Evolutionary conservation across 1,140 invertebrate species (phyloP).

Genomic region (Solen grandis): DNA sequence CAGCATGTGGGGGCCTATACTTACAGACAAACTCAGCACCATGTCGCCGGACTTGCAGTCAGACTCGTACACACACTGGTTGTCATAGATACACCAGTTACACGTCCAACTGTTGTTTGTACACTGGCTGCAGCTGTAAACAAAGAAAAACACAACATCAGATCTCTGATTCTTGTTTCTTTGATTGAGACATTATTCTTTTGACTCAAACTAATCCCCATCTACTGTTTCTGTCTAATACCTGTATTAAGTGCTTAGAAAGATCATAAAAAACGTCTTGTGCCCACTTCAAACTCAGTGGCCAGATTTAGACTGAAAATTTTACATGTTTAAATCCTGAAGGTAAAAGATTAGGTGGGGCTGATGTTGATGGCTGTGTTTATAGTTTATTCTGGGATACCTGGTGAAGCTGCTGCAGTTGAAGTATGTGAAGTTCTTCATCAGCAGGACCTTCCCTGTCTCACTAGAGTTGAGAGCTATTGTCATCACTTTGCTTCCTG

Average conservation of each 20-base stretch:
- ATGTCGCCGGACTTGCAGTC: constrained; percentile 58
- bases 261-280: no score
- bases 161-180: not conserved
- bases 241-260: no score
- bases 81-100: constrained; percentile 74
- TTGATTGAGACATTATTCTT: no score
- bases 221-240: no score
- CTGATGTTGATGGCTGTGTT: no score
- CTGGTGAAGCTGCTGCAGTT: constrained; percentile 71
- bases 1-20: no score
- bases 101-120: constrained; percentile 69
- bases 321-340: no score
- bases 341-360: no score
- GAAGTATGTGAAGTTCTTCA: constrained; percentile 71
- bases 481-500: constrained; percentile 65
- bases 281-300: no score
- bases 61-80: constrained; percentile 70
- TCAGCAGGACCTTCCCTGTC: constrained; percentile 70
- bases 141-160: not conserved
- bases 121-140: constrained; percentile 67
- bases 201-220: no score
- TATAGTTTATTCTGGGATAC: no score
- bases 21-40: constrained; percentile 60
- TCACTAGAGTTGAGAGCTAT: constrained; percentile 72
- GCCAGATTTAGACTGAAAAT: no score